phyloP scores from a whole-genome alignment of 2,888 invertebrate genomes.

The Polydrusus pterygomalis region DNA sequence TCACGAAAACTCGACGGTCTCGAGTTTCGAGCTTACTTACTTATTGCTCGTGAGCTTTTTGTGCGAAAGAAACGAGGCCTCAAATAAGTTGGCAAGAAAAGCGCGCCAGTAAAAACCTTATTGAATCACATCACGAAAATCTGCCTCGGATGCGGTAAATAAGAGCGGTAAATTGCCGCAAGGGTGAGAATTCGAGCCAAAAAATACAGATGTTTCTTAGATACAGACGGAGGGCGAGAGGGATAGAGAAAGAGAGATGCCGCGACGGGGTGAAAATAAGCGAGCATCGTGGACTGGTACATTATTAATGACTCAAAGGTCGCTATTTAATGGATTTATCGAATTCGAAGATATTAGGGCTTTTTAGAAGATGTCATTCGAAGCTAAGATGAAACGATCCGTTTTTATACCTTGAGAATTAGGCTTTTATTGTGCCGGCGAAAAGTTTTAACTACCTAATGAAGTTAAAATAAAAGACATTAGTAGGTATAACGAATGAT shows the following conservation, averaged over 20 bases:
- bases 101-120: slow-evolving; percentile 67
- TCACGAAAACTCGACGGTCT: not conserved
- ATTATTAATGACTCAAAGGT: slow-evolving; percentile 56
- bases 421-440: too few relatives aligned
- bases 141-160: slow-evolving; percentile 55
- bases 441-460: too few relatives aligned
- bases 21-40: slow-evolving; percentile 46
- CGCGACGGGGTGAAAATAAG: not conserved
- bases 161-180: slow-evolving; percentile 51
- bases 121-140: slow-evolving; percentile 69
- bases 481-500: too few relatives aligned
- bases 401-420: slow-evolving; percentile 5
- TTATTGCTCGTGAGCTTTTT: slow-evolving; percentile 51
- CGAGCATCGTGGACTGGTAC: slow-evolving; percentile 38
- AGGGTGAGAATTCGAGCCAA: slow-evolving; percentile 53
- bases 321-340: slow-evolving; percentile 55
- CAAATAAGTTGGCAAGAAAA: slow-evolving; percentile 57
- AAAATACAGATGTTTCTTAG: slow-evolving; percentile 57
- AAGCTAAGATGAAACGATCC: slow-evolving; percentile 26
- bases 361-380: slow-evolving; percentile 43
- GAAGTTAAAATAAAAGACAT: too few relatives aligned
- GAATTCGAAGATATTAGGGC: slow-evolving; percentile 53
- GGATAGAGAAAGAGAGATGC: too few relatives aligned
- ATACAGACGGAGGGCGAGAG: too few relatives aligned
- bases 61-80: slow-evolving; percentile 44